A percentile compares a stretch with the other conserved stretches of the same genome.
These are phyloP conservation scores for Drosophila tanythrix DNA, from an alignment of 2,888 invertebrate species.

Conservation along the genomic window DNA sequence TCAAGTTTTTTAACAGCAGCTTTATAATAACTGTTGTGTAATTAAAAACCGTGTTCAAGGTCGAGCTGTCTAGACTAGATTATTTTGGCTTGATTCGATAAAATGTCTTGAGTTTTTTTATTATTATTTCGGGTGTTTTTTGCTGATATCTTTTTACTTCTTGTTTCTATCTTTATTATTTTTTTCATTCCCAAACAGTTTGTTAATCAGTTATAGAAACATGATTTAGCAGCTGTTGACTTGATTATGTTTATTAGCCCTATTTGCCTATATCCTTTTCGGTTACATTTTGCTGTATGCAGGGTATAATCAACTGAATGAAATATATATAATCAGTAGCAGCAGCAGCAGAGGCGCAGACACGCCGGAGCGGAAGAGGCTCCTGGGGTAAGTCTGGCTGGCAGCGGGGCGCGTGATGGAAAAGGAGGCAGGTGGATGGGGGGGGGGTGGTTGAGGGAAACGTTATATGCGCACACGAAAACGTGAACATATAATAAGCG, in stretches of 20 bases:
- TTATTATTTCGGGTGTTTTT: not conserved
- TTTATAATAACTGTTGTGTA: too few species aligned
- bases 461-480: conserved; percentile 32
- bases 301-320: conserved; percentile 29
- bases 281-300: not conserved
- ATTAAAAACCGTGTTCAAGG: not conserved
- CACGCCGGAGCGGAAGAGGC: conserved; percentile 36
- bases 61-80: not conserved
- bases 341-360: conserved; percentile 22
- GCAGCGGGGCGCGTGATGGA: not conserved
- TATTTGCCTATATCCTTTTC: not conserved
- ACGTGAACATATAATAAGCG: conserved; percentile 40
- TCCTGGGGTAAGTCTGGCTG: conserved; percentile 32
- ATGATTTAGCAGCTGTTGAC: not conserved
- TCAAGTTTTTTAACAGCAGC: too few species aligned
- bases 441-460: not conserved
- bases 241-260: not conserved
- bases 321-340: conserved; percentile 3
- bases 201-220: not conserved
- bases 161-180: too few species aligned
- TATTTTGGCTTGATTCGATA: not conserved
- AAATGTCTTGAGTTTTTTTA: not conserved
- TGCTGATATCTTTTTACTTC: not conserved
- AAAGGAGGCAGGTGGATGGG: not conserved
- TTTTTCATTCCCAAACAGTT: not conserved